These are phyloP conservation scores for Anthopleura sola DNA, from an alignment of 64 coral and sea anemone species.

Conservation along the genomic window DNA sequence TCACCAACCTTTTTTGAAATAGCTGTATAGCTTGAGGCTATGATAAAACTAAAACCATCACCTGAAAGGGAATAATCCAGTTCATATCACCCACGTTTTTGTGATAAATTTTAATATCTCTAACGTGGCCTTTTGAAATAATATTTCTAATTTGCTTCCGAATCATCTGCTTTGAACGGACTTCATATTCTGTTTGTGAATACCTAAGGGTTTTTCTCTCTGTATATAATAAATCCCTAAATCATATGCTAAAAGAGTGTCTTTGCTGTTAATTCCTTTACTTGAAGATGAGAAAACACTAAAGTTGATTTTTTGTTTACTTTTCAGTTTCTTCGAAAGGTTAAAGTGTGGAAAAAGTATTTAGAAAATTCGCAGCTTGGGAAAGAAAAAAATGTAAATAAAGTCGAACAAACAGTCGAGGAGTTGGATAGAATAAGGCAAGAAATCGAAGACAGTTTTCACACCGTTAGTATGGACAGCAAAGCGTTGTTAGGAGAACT, in stretches of 20 bases:
- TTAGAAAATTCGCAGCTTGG: conserved; percentile 50
- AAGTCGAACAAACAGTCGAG: conserved; percentile 57
- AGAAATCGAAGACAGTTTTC: conserved; percentile 89
- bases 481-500: conserved; percentile 89
- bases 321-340: conserved; percentile 76
- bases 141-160: no score
- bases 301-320: not conserved
- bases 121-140: no score
- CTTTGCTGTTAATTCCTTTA: not conserved
- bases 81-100: no score
- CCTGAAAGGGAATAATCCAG: no score
- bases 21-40: no score
- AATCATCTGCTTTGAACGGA: no score
- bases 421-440: conserved; percentile 68
- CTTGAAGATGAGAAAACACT: no score
- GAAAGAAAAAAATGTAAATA: conserved; percentile 55
- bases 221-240: no score
- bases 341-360: conserved; percentile 78
- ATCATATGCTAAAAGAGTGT: not conserved
- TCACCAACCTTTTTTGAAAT: no score
- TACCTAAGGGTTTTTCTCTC: no score
- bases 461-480: conserved; percentile 83
- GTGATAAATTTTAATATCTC: not conserved
- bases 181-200: no score
- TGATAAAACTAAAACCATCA: no score